Evolutionary conservation across 1,140 invertebrate species (phyloP).

Genomic region (Riptortus pedestris): DNA sequence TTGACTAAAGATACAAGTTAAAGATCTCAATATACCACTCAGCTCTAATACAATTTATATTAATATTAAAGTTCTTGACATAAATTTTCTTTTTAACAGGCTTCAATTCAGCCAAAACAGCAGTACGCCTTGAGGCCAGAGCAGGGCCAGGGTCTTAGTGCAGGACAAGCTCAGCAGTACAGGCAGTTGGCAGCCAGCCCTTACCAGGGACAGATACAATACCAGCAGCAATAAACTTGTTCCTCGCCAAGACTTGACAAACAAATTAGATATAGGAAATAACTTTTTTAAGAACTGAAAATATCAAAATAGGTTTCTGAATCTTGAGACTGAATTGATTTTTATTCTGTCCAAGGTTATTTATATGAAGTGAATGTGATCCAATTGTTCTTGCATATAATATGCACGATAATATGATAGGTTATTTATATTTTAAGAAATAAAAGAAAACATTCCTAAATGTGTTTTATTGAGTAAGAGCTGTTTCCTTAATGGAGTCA

Average conservation of each 20-base stretch:
- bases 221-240: not conserved
- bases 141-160: not conserved
- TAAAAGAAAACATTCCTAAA: no score
- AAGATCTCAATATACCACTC: no score
- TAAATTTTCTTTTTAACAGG: constrained; percentile 4
- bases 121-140: constrained; percentile 15
- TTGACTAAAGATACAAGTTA: no score
- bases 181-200: not conserved
- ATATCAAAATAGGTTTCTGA: not conserved
- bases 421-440: no score
- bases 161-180: not conserved
- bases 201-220: not conserved
- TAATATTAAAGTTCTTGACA: no score
- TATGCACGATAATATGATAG: no score
- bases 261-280: not conserved
- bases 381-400: not conserved
- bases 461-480: no score
- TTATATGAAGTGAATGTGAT: not conserved
- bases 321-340: not conserved
- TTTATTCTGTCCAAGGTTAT: not conserved
- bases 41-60: no score
- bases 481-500: no score
- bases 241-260: not conserved
- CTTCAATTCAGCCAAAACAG: not conserved
- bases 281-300: constrained; percentile 1